A percentile compares a stretch with the other conserved stretches of the same genome.
Evolutionary conservation across 2,797 vertebrate species (phyloP).

Genomic region (Hippopotamyrus pictus): DNA sequence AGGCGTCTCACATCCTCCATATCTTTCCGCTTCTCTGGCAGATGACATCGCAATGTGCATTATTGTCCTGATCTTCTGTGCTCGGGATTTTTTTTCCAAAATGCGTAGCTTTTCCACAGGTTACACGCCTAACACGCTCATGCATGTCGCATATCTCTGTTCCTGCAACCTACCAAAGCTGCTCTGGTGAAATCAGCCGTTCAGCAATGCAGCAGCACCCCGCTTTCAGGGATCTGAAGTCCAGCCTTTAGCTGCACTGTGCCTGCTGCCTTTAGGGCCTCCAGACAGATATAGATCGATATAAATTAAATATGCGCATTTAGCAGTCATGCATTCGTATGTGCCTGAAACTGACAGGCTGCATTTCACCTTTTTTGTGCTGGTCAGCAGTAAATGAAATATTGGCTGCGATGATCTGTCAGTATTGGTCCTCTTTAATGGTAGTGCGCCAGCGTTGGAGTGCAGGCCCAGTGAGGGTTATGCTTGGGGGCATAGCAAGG

Average conservation of each 20-base stretch:
- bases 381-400: not conserved
- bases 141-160: not conserved
- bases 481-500: not conserved
- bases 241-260: not conserved
- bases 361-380: not conserved
- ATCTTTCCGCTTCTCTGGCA: not conserved
- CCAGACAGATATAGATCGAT: not conserved
- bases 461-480: not conserved
- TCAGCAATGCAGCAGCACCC: not conserved
- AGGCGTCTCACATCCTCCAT: not conserved
- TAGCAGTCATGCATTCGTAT: not conserved
- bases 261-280: not conserved
- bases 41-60: not conserved
- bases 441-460: not conserved
- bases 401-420: not conserved
- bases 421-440: not conserved
- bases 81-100: not conserved
- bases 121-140: not conserved
- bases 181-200: not conserved
- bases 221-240: not conserved
- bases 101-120: not conserved
- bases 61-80: not conserved
- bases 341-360: not conserved
- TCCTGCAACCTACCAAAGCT: not conserved
- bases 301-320: not conserved